phyloP scores from a whole-genome alignment of 2,888 invertebrate species.

The Aleiodes leptofemur region DNA sequence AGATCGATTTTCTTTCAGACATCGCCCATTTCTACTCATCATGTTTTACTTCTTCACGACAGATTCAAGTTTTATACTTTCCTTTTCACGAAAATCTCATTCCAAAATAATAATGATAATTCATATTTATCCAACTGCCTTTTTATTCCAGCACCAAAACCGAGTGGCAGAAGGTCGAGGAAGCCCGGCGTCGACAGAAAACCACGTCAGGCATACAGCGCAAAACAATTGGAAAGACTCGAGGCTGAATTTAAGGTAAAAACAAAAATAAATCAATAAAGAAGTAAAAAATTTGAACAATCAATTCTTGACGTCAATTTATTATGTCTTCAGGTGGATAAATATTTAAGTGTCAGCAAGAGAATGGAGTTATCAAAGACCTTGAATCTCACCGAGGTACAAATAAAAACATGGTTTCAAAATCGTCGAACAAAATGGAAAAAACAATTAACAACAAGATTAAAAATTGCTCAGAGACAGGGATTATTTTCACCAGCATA shows the following conservation, averaged over 20 bases:
- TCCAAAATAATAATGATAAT: too few species aligned
- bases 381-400: constrained; percentile 92
- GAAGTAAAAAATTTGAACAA: not conserved
- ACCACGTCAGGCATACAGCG: constrained; percentile 97
- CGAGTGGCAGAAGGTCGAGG: constrained; percentile 86
- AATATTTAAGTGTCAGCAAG: constrained; percentile 96
- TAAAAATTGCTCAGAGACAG: constrained; percentile 93
- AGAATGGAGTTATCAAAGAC: constrained; percentile 94
- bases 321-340: constrained; percentile 82
- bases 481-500: constrained; percentile 85
- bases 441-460: constrained; percentile 92
- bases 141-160: constrained; percentile 84
- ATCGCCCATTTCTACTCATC: too few species aligned
- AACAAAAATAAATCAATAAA: constrained; percentile 6
- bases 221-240: constrained; percentile 92
- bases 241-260: constrained; percentile 93
- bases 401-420: constrained; percentile 98
- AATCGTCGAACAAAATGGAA: constrained; percentile 98
- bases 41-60: not conserved
- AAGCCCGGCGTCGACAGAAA: constrained; percentile 94
- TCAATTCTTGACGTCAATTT: not conserved
- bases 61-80: too few species aligned
- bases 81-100: too few species aligned
- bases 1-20: too few species aligned
- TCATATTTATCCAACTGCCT: not conserved